Conservation (phyloP, 2,888 invertebrate genomes). For the Heterodera filipjevi region DNA sequence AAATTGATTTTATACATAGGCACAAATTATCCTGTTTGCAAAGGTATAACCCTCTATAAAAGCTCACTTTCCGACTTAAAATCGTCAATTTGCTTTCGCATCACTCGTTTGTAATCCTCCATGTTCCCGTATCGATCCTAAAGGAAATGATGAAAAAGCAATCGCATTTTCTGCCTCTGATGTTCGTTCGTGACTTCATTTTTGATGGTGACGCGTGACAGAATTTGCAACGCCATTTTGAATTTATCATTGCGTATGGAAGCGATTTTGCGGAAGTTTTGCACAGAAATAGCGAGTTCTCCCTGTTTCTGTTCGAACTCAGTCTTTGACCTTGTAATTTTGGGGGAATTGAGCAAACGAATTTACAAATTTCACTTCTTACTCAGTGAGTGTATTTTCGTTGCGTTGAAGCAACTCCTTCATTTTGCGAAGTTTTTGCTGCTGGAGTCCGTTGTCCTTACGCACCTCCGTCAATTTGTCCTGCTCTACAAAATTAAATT, state of each 20-base stretch:
- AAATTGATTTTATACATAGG: not conserved
- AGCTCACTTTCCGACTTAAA: slow-evolving; percentile 1
- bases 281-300: not conserved
- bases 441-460: not conserved
- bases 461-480: not conserved
- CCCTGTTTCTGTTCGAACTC: not conserved
- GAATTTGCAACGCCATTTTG: slow-evolving; percentile 1
- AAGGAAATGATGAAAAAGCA: not conserved
- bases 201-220: not conserved
- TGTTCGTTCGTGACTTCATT: not conserved
- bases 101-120: not conserved
- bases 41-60: not conserved
- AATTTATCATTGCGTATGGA: not conserved
- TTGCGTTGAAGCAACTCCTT: not conserved
- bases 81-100: not conserved
- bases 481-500: not conserved
- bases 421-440: not conserved
- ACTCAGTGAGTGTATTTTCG: not conserved
- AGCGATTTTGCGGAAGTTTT: not conserved
- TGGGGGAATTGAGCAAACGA: not conserved
- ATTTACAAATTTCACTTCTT: not conserved
- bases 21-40: not conserved
- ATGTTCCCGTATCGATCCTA: not conserved
- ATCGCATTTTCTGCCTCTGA: not conserved
- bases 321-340: not conserved